Base-by-base conservation (phyloP, 2,113 vertebrate genomes). In the Opisthocomus hoazin region DNA sequence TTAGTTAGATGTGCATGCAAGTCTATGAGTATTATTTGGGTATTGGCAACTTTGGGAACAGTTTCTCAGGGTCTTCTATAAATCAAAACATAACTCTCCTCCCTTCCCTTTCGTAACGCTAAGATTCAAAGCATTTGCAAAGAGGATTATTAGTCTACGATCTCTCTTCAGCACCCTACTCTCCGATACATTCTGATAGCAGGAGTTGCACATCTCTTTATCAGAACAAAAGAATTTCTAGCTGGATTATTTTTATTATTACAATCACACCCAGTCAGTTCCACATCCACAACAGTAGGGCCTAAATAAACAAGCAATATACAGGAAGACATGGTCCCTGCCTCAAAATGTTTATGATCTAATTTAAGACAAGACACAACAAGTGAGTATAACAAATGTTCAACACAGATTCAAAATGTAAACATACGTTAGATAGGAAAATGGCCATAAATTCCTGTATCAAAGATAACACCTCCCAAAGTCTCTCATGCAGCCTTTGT, bases 381-480 rank as follows among this genome's bases (percentile, higher is more conserved):
- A 97, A 96, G 96, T 92, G 92, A 97, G 85, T 70, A 24, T 90
- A 96, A 96, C 97, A 96, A 96, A 96, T 91, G 93, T 94, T 97
- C 92, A 50, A 95, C 93, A 96, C 93, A 89, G 93, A 84, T 96
- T 95, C 57, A 13, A 94, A 97, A 97, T 97, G 96, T 96, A 97
- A 97, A 97, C 95, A 97, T 75, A 96, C 90, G 3, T 80, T 91
- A 97, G 97, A 94, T 96, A 97, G 96, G 96, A 96, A 97, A 97
- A 97, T 93, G 95, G 89, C 89, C 96, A 95, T 97, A 97, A 97
- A 97, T 97, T 97, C 95, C 92, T 97, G 56, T 90, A 96, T 93
- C 91, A 89, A 94, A 97, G 95, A 97, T 96, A 97, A 96, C 93
- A 96, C 96, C 89, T 96, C 93, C 96, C 96, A 94, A 93, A 97